These are phyloP conservation scores for Pseudomyrmex flavicornis DNA, from an alignment of 1,140 invertebrate genomes.

Conservation along the genomic window DNA sequence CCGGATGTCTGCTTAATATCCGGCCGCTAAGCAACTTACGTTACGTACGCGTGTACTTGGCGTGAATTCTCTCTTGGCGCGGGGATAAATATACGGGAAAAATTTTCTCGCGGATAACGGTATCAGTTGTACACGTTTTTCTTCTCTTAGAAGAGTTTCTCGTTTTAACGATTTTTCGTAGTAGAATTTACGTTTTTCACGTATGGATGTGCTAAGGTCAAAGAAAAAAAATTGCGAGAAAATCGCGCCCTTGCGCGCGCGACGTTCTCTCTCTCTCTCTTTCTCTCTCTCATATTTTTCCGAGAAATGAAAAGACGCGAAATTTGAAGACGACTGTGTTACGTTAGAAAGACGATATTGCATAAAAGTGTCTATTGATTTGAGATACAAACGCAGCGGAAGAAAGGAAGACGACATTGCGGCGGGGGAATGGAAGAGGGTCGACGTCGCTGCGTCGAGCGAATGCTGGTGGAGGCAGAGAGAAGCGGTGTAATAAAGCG, in stretches of 20 bases:
- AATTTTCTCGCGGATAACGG: not conserved
- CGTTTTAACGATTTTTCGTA: not conserved
- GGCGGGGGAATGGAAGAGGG: conserved; percentile 5
- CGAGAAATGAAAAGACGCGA: conserved; percentile 5
- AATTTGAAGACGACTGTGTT: conserved; percentile 34
- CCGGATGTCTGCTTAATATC: conserved; percentile 68
- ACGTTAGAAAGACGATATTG: conserved; percentile 51
- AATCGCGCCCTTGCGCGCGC: too few species aligned
- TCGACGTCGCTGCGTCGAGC: conserved; percentile 40
- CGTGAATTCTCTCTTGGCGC: conserved; percentile 16
- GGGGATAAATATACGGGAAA: too few species aligned
- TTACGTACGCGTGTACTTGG: conserved; percentile 4
- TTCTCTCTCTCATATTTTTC: not conserved
- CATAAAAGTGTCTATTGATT: conserved; percentile 72
- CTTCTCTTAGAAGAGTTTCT: not conserved
- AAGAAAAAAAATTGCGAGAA: not conserved
- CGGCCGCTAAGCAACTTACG: conserved; percentile 17
- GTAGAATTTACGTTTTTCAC: too few species aligned
- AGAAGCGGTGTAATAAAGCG: conserved; percentile 72
- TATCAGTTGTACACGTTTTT: not conserved
- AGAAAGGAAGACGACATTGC: conserved; percentile 25
- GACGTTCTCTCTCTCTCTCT: too few species aligned
- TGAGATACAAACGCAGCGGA: conserved; percentile 57
- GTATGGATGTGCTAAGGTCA: not conserved
- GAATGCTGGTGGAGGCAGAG: conserved; percentile 55